Base-by-base conservation (phyloP, 2,797 vertebrate genomes). In the Iguana delicatissima region DNA sequence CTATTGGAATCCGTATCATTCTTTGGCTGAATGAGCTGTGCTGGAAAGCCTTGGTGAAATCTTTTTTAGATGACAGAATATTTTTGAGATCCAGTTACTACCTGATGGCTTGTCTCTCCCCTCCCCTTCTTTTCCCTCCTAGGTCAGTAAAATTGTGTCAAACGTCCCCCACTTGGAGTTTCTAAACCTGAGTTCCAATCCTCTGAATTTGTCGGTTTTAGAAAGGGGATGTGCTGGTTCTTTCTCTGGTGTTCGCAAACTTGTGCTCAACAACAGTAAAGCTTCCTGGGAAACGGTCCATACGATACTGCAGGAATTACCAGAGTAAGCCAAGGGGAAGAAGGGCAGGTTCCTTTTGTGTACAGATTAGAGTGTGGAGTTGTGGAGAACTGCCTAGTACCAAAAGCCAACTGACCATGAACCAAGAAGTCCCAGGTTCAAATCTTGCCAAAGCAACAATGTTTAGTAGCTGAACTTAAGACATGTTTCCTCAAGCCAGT, bases 131-230 rank as follows among this genome's bases (percentile, higher is more conserved):
- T 24, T 85, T 87, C 86, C 76, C 90, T 84, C 74, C 77, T 94
- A 99, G 99, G 98, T 99, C 97, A 98, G 98, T 97, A 98, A 98
- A 97, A 99, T 99, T 92, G 98, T 99, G 86, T 99, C 98, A 96
- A 99, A 98, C 96, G 98, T 99, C 95, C 99, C 99, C 74, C 98
- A 98, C 94, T 96, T 99, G 97, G 98, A 99, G 96, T 99, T 99
- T 97, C 98, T 99, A 94, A 99, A 99, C 95, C 97, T 99, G 97
- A 99, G 98, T 97, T 99, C 97, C 97, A 99, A 99, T 97, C 99
- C 99, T 88, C 98, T 99, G 96, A 98, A 97, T 88, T 96, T 98
- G 83, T 97, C 98, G 8, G 96, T 97, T 96, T 96, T 99, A 97
- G 98, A 98, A 92, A 97, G 98, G 93, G 96, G 97, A 29, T 97